Base-by-base conservation (phyloP, 1,140 invertebrate genomes). In the Eriocheir sinensis region DNA sequence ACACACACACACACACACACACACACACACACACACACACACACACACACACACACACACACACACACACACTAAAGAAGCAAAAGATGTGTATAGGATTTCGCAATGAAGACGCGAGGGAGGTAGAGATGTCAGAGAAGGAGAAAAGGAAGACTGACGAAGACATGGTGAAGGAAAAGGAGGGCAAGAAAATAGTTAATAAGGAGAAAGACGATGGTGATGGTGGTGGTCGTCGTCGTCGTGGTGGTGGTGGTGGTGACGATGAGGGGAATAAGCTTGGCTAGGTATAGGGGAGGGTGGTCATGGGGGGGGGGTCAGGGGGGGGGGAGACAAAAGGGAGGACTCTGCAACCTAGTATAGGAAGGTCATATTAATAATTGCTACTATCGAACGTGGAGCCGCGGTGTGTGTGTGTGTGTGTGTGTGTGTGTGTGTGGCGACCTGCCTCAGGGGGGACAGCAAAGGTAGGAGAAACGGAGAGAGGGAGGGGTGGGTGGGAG, bases 311-410 rank as follows among this genome's bases (percentile, higher is more conserved):
- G 4, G 44, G 44, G 44, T 48, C 44, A 15, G 44, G 2, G 2
- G 53, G 21, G 4, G 53, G 53, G 2, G 15, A 48, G 44, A 48
- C 44, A 15, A 48, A 85, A 85, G 38, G 38, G 12, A 85, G 81
- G 15, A 15, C 81, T 85, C 38, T 85, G 81, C 12, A 88, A 88
- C 38, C 32, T n/a, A 60, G 30, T 8, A 12, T 12, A 60, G 38
- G 44, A 90, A 90, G 48, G 89, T 90, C 30, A 60, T 90, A 60
- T 90, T 90, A 90, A 90, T 90, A 90, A 90, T 90, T 90, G 48
- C 44, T 60, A 30, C 60, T 32, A 90, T 90, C 89, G 89, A 90
- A 32, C 89, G 81, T 3, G 27, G 27, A 81, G 79, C 27, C 3
- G 79, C 3, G 79, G 53, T 60, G 53, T 60, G 53, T 60, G 53